Evolutionary conservation across 2,888 invertebrate species (phyloP), one percentile per base, ranked within the genome.

Genomic region (Nebria brevicollis): DNA sequence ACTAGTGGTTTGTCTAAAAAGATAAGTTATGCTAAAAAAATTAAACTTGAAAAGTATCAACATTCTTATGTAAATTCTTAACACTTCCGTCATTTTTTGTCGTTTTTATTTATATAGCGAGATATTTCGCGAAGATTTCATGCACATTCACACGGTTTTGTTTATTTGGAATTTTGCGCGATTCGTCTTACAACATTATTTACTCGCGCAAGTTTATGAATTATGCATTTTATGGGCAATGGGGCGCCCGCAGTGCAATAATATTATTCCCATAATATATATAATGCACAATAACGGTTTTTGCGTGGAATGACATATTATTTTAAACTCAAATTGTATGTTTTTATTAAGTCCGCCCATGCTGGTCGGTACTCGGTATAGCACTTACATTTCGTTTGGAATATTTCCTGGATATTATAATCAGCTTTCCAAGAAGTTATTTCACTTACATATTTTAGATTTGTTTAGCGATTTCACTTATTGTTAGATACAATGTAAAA

Each of bases 121-220:
- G 54, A 54, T 54, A 54, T 54, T 54, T 54, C 15, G 15, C 25
- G 11, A 75, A 75, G 75, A 43, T 75, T 75, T 54, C 25, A 75
- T 75, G 64, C 75, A 75, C 54, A 54, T 75, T 75, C 75, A 25
- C 75, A 75, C 75, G 75, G 43, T 75, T 75, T 75, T 75, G 54
- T 54, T 54, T 54, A 43, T 75, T 43, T 26, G 42, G 25, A 25
- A 64, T 75, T 75, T 75, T 75, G 54, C 64, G 54, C 54, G 54
- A 54, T 54, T 54, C 54, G 54, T 54, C 54, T 54, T 54, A 54
- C 66, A 66, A 75, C 75, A 75, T 66, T 54, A 54, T 26, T 75
- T 66, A 26, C 75, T 66, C 66, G 13, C 42, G 75, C 8, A 75
- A 41, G n/a, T 66, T 75, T 75, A 75, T 75, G 75, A 65, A 75